These are phyloP conservation scores for Parazoanthus swiftii DNA, from an alignment of 92 coral and sea anemone genomes.

Conservation along the genomic window DNA sequence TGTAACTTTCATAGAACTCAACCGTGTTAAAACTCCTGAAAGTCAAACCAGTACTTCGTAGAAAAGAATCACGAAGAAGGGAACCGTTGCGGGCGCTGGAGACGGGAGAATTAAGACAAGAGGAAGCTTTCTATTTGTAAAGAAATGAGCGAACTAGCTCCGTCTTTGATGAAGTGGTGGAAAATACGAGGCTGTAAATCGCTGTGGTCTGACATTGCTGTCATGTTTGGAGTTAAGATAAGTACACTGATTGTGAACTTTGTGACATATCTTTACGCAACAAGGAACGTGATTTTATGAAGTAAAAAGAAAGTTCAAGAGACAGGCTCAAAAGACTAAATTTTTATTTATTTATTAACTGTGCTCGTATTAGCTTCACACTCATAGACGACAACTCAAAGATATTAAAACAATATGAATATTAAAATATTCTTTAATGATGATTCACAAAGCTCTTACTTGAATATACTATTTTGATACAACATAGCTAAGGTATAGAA, in stretches of 20 bases:
- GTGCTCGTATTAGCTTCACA: too few relatives aligned
- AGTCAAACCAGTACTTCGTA: background rate
- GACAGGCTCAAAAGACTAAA: background rate
- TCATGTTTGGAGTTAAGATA: background rate
- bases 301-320: background rate
- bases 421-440: too few relatives aligned
- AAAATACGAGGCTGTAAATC: background rate
- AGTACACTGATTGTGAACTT: too few relatives aligned
- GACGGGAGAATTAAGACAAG: too few relatives aligned
- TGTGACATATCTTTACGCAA: too few relatives aligned
- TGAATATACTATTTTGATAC: too few relatives aligned
- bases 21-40: background rate
- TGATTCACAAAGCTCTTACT: background rate
- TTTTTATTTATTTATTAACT: too few relatives aligned
- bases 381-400: background rate
- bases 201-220: background rate
- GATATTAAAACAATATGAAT: background rate
- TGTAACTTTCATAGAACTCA: background rate
- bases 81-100: background rate
- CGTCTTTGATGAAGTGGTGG: background rate
- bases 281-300: background rate
- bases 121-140: too few relatives aligned
- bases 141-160: background rate
- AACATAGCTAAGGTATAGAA: too few relatives aligned
- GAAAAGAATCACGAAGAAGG: background rate